Conservation (phyloP, 2,888 invertebrate species). For the Pollenia amentaria region DNA sequence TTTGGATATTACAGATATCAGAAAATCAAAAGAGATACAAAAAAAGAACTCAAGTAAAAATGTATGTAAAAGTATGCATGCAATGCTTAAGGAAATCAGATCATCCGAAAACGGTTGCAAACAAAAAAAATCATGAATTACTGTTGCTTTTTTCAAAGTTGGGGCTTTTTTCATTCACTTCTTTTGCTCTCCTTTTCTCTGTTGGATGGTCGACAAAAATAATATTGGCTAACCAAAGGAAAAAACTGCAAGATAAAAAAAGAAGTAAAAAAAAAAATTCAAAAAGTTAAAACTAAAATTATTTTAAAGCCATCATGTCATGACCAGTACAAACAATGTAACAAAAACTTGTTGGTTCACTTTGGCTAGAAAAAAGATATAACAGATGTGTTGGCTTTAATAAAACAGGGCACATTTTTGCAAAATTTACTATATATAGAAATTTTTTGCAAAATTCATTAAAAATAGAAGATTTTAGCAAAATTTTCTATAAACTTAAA, state of each 20-base stretch:
- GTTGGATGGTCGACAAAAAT: slow-evolving; percentile 52
- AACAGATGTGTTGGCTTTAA: neutral
- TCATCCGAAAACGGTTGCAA: slow-evolving; percentile 45
- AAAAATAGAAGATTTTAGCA: too few relatives aligned
- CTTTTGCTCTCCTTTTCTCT: neutral
- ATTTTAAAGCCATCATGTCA: slow-evolving; percentile 71
- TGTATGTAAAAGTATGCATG: neutral
- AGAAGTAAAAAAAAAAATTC: neutral
- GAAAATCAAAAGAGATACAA: neutral
- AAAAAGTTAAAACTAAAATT: slow-evolving; percentile 57
- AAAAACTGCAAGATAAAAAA: slow-evolving; percentile 32
- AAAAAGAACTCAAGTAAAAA: neutral
- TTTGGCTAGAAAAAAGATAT: neutral
- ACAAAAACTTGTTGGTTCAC: slow-evolving; percentile 27
- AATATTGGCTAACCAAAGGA: slow-evolving; percentile 62
- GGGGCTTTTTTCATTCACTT: neutral
- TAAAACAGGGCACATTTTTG: too few relatives aligned
- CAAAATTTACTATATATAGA: too few relatives aligned
- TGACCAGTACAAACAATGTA: slow-evolving; percentile 64
- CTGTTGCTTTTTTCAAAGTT: slow-evolving; percentile 36
- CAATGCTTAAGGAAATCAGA: slow-evolving; percentile 52
- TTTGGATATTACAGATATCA: neutral
- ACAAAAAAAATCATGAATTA: slow-evolving; percentile 47
- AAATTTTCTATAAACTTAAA: too few relatives aligned
- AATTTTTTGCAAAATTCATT: too few relatives aligned